Conservation (phyloP, 2,888 invertebrate species). For the Pollenia angustigena region DNA sequence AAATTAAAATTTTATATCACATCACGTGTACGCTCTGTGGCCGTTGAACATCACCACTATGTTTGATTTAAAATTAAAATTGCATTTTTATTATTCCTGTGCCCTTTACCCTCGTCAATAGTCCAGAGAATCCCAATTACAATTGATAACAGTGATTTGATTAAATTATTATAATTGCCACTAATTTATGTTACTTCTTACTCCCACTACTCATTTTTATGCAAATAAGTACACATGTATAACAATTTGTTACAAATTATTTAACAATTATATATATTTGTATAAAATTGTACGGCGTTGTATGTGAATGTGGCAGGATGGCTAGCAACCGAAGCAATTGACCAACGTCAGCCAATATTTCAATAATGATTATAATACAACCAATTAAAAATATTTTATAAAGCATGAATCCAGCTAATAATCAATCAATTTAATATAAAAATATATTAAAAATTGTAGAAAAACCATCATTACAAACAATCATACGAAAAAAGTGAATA, state of each 20-base stretch:
- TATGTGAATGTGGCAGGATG: neutral
- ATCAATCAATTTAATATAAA: constrained; percentile 71
- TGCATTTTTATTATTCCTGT: neutral
- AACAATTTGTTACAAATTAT: constrained; percentile 46
- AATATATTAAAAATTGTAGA: constrained; percentile 39
- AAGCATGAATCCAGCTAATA: constrained; percentile 48
- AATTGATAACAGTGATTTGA: constrained; percentile 47
- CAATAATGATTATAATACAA: constrained; percentile 46
- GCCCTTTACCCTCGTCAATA: constrained; percentile 29
- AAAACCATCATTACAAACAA: constrained; percentile 1
- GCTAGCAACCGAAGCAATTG: neutral
- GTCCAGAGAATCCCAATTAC: constrained; percentile 43
- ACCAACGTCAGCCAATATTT: constrained; percentile 41
- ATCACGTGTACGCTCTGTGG: constrained; percentile 30
- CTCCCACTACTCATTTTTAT: neutral
- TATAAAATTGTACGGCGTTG: neutral
- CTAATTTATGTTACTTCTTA: constrained; percentile 38
- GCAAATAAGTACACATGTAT: neutral
- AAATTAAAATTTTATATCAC: neutral
- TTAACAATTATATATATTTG: constrained; percentile 33
- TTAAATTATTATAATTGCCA: constrained; percentile 65
- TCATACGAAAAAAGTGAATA: constrained; percentile 20
- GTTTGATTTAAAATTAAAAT: constrained; percentile 40
- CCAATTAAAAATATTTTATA: constrained; percentile 64
- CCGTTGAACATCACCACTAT: neutral